Evolutionary conservation across 2,888 invertebrate species (phyloP).

Genomic region (Isotomurus palustris): DNA sequence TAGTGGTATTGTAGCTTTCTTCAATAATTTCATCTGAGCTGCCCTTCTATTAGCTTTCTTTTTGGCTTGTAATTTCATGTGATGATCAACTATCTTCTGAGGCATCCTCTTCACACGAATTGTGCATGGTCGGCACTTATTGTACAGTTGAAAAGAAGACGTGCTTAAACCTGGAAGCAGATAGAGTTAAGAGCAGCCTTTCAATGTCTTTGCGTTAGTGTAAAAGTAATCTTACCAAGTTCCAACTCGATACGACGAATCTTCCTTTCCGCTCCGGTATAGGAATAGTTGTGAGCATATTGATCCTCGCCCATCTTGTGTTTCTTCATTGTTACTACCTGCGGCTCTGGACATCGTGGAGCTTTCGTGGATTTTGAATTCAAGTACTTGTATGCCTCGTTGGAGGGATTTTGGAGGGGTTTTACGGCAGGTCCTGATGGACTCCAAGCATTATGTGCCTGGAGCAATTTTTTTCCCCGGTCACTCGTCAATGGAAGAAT

Average conservation of each 20-base stretch:
- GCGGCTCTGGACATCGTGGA: background rate
- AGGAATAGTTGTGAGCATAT: constrained; percentile 1
- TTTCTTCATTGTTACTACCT: background rate
- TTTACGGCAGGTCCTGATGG: background rate
- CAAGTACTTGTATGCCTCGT: constrained; percentile 1
- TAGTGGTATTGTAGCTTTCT: too few species aligned
- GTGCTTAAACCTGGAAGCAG: background rate
- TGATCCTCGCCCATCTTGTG: background rate
- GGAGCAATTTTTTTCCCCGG: background rate
- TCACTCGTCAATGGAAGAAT: background rate
- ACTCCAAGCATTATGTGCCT: too few species aligned
- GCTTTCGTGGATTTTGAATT: background rate
- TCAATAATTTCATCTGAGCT: too few species aligned
- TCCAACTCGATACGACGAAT: background rate
- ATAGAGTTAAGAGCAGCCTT: background rate
- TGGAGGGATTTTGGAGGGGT: background rate
- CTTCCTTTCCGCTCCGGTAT: background rate
- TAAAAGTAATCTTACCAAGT: background rate
- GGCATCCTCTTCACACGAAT: background rate
- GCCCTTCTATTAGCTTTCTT: too few species aligned
- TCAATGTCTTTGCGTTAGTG: background rate
- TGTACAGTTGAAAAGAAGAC: background rate
- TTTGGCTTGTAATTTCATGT: too few species aligned
- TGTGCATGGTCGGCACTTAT: background rate
- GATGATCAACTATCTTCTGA: background rate